phyloP scores from a whole-genome alignment of 2,113 vertebrate species.

The Pituophis catenifer region DNA sequence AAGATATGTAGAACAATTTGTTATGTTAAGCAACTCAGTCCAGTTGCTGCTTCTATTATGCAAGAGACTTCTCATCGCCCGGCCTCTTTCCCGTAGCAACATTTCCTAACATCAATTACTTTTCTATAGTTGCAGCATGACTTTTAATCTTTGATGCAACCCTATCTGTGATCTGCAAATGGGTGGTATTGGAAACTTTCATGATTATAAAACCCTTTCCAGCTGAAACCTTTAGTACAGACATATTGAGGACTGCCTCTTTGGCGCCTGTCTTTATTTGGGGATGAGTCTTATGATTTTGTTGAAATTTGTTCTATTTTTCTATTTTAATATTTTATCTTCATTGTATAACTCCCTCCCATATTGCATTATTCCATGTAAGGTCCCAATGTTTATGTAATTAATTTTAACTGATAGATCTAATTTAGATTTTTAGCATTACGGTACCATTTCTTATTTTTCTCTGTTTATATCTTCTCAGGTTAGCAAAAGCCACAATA shows the following conservation, averaged over 20 bases:
- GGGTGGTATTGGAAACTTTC: too few relatives aligned
- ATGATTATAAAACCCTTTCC: too few relatives aligned
- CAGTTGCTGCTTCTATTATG: too few relatives aligned
- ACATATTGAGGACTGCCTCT: background rate
- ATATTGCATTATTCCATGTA: background rate
- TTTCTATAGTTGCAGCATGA: too few relatives aligned
- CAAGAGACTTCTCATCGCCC: too few relatives aligned
- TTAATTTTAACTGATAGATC: background rate
- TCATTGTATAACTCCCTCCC: background rate
- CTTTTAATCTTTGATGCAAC: too few relatives aligned
- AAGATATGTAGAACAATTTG: too few relatives aligned
- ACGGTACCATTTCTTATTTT: background rate
- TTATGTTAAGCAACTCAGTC: too few relatives aligned
- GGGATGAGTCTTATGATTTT: background rate
- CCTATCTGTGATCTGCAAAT: too few relatives aligned
- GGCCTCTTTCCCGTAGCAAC: too few relatives aligned
- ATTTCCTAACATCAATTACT: too few relatives aligned
- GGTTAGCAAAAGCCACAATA: background rate
- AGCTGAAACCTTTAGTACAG: background rate
- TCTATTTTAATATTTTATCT: background rate
- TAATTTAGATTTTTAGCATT: background rate
- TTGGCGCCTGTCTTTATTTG: background rate
- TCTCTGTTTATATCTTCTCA: background rate
- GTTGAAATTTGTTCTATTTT: background rate
- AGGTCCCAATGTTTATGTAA: background rate